Evolutionary conservation across 2,113 vertebrate genomes (phyloP).

Genomic region (Nyctereutes procyonoides): DNA sequence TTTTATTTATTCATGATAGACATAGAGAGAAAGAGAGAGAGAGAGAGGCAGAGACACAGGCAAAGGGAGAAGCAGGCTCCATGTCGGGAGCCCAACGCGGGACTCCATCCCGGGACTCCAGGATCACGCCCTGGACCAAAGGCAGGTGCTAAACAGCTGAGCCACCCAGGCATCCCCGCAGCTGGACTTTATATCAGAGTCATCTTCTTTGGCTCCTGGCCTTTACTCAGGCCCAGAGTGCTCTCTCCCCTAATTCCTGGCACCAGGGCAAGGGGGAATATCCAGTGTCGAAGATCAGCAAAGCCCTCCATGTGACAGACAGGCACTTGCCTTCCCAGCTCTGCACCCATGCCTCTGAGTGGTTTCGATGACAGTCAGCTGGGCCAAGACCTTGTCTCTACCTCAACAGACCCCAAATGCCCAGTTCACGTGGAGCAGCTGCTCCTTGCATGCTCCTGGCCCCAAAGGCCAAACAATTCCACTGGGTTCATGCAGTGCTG

Average conservation of each 20-base stretch:
- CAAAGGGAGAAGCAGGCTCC: too few relatives aligned
- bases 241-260: constrained; percentile 41
- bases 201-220: constrained; percentile 32
- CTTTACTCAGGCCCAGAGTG: neutral
- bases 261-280: neutral
- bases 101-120: too few relatives aligned
- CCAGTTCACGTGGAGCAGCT: constrained; percentile 27
- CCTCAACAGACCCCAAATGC: neutral
- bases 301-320: constrained; percentile 50
- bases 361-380: neutral
- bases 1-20: too few relatives aligned
- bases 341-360: neutral
- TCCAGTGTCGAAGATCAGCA: constrained; percentile 66
- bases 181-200: neutral
- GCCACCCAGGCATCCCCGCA: too few relatives aligned
- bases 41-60: too few relatives aligned
- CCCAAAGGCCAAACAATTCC: constrained; percentile 56
- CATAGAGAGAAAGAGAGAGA: too few relatives aligned
- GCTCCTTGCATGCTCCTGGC: neutral
- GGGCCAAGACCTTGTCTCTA: neutral
- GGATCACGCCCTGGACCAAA: too few relatives aligned
- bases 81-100: too few relatives aligned
- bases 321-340: neutral
- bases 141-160: too few relatives aligned
- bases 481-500: neutral